These are phyloP conservation scores for cattle (Bos taurus) DNA, from an alignment of 2,113 vertebrate species.

Conservation along the genomic window ARS-UCD2.0 NC_037340.1:70964001-70964500, in stretches of 20 bases:
- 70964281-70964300: not conserved
- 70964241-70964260: constrained; percentile 31
- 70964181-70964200: constrained; percentile 40
- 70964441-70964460: not conserved
- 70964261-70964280: constrained; percentile 31
- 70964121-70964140: constrained; percentile 44
- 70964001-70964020: constrained; percentile 52
- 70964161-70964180: constrained; percentile 43
- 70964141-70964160: constrained; percentile 53
- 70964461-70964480: not conserved
- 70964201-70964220: constrained; percentile 46
- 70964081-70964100: constrained; percentile 9
- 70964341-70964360: not conserved
- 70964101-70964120: constrained; percentile 48
- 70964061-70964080: not conserved
- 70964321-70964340: not conserved
- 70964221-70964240: constrained; percentile 48
- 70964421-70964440: not conserved
- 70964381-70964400: not conserved
- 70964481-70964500: not conserved
- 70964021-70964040: constrained; percentile 61
- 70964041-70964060: constrained; percentile 41
- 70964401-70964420: not conserved
- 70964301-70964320: not conserved
- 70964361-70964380: not conserved